These are phyloP conservation scores for Spisula subtruncata DNA, from an alignment of 2,888 invertebrate species.

Conservation along the genomic window DNA sequence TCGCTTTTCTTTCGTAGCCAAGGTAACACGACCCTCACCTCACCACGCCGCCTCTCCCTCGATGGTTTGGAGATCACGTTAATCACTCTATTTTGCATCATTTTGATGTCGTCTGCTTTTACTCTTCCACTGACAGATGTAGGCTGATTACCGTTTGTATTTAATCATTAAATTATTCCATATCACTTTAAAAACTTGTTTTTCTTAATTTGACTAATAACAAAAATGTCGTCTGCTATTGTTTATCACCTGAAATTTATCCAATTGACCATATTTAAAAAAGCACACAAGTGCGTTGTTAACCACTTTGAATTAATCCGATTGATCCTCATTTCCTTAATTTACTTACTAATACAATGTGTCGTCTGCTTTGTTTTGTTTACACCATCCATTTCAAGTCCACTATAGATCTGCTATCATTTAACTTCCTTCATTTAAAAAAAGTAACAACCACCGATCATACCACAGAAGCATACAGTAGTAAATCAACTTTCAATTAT, in stretches of 20 bases:
- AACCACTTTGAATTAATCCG: too few species aligned
- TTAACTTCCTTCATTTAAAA: background rate
- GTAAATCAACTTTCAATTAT: background rate
- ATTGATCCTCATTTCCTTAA: too few species aligned
- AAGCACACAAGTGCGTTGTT: too few species aligned
- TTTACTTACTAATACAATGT: too few species aligned
- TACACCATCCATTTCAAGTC: background rate
- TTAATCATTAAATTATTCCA: background rate
- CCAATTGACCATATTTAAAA: too few species aligned
- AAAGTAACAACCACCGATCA: background rate
- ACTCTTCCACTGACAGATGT: background rate
- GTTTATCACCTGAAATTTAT: too few species aligned
- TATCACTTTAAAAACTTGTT: background rate
- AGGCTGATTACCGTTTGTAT: background rate
- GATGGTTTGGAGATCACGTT: conserved; percentile 78
- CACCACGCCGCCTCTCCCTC: conserved; percentile 64
- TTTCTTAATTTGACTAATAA: background rate
- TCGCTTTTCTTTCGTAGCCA: conserved; percentile 82
- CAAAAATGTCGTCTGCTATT: background rate
- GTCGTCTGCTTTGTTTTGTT: too few species aligned
- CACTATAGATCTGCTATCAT: background rate
- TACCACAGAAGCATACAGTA: background rate
- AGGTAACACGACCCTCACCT: conserved; percentile 79
- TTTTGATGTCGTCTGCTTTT: conserved; percentile 35
- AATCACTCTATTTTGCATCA: conserved; percentile 78